Conservation (phyloP, 2,113 vertebrate species). For the Hypocryptadius cinnamomeus region DNA sequence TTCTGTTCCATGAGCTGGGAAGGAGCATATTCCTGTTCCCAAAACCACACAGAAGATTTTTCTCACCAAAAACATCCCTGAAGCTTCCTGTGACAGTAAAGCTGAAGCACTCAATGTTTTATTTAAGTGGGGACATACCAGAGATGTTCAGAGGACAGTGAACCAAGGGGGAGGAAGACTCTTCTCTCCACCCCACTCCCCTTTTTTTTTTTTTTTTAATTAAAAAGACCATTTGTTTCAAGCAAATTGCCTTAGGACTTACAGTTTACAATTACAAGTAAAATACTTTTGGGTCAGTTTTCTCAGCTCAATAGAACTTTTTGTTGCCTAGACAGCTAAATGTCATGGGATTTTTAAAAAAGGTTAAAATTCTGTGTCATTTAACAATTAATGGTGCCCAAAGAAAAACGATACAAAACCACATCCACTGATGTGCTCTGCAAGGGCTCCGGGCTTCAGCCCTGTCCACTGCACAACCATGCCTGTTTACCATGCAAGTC, state of each 20-base stretch:
- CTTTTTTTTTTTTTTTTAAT: background rate
- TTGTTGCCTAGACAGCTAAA: slow-evolving; percentile 68
- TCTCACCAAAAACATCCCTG: background rate
- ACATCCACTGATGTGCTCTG: background rate
- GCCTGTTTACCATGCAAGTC: background rate
- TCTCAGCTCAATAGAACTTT: slow-evolving; percentile 65
- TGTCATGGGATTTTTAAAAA: slow-evolving; percentile 74
- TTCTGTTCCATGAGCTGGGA: background rate
- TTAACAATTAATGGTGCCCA: slow-evolving; percentile 40
- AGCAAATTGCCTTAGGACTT: slow-evolving; percentile 61
- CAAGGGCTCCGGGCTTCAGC: background rate
- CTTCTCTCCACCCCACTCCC: background rate
- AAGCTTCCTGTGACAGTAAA: background rate
- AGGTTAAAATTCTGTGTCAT: slow-evolving; percentile 60
- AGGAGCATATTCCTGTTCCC: background rate
- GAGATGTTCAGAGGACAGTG: background rate
- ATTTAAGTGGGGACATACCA: background rate
- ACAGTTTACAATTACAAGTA: slow-evolving; percentile 54
- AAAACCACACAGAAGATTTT: background rate
- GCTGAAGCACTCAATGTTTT: background rate
- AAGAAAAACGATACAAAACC: slow-evolving; percentile 9
- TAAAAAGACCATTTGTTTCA: slow-evolving; percentile 55
- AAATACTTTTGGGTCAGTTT: slow-evolving; percentile 52
- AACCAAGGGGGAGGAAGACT: background rate
- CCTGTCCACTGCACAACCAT: background rate